Evolutionary conservation across 2,113 vertebrate genomes (phyloP).

Genomic region (Xenopus borealis): DNA sequence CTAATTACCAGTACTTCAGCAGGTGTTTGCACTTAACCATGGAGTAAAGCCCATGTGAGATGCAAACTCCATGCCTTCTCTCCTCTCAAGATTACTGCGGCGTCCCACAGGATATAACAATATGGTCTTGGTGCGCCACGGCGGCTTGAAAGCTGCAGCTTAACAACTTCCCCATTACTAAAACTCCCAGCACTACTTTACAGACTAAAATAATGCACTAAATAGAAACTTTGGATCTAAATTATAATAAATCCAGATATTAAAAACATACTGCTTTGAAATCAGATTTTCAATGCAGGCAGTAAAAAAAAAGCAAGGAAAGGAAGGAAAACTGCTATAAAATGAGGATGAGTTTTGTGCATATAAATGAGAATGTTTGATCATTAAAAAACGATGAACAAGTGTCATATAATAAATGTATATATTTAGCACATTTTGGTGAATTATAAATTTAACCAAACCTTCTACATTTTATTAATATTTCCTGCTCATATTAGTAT

Average conservation of each 20-base stretch:
- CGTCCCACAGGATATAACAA: constrained; percentile 66
- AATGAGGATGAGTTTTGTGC: no score
- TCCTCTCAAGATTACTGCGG: constrained; percentile 78
- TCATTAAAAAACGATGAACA: no score
- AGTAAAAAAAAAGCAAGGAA: not conserved
- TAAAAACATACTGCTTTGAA: constrained; percentile 50
- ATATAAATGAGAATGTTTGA: no score
- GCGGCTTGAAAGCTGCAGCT: constrained; percentile 58
- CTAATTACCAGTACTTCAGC: constrained; percentile 99
- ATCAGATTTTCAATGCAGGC: constrained; percentile 41
- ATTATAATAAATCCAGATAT: constrained; percentile 37
- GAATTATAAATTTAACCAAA: no score
- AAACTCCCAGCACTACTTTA: constrained; percentile 54
- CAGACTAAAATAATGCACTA: constrained; percentile 42
- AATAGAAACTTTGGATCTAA: constrained; percentile 40
- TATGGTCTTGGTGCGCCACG: constrained; percentile 50
- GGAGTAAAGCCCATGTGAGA: constrained; percentile 88
- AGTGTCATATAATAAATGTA: no score
- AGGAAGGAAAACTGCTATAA: no score
- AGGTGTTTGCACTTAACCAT: constrained; percentile 93
- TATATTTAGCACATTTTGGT: no score
- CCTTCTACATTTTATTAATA: no score
- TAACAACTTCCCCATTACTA: constrained; percentile 58
- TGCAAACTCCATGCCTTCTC: constrained; percentile 80
- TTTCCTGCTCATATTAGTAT: no score